Percentiles rank a stretch among this genome's conserved stretches.
Evolutionary conservation across 2,113 vertebrate genomes (phyloP).

Genomic region (Podarcis raffonei): DNA sequence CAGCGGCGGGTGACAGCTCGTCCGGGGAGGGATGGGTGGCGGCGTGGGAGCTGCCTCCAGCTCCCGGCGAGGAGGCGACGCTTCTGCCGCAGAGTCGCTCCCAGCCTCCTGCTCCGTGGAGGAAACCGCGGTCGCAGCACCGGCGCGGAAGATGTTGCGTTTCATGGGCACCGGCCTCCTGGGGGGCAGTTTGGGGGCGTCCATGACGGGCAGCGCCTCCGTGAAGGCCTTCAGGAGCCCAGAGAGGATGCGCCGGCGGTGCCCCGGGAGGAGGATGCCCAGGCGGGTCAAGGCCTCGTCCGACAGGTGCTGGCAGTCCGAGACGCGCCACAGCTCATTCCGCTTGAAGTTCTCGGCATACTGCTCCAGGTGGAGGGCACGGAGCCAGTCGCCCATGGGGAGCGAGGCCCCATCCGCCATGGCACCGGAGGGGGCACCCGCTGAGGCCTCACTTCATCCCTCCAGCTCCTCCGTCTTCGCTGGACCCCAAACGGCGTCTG

Average conservation of each 20-base stretch:
- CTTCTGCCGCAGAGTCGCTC: background rate
- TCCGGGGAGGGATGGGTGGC: constrained; percentile 88
- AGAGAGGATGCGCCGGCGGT: constrained; percentile 87
- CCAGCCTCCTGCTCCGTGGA: accelerated
- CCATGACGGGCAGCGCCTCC: accelerated
- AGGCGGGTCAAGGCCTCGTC: constrained; percentile 76
- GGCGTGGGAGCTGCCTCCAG: constrained; percentile 25
- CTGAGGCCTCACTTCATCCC: background rate
- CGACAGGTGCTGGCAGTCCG: constrained; percentile 79
- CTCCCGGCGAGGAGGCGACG: accelerated
- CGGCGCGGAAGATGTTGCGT: constrained; percentile 77
- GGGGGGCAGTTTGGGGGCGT: background rate
- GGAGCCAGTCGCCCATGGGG: constrained; percentile 82
- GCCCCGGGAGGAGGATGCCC: constrained; percentile 85
- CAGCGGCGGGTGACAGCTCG: constrained; percentile 78
- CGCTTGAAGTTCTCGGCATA: constrained; percentile 80
- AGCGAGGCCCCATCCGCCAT: constrained; percentile 65
- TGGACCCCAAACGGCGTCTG: background rate
- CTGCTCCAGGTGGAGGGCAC: constrained; percentile 86
- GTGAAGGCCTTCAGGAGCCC: constrained; percentile 79
- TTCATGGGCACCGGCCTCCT: constrained; percentile 79
- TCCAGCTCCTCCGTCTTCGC: accelerated
- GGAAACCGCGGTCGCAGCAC: accelerated
- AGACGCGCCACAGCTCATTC: constrained; percentile 68
- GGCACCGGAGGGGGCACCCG: background rate